Conservation (phyloP, 2,888 invertebrate genomes). For the Odontocerum albicorne region DNA sequence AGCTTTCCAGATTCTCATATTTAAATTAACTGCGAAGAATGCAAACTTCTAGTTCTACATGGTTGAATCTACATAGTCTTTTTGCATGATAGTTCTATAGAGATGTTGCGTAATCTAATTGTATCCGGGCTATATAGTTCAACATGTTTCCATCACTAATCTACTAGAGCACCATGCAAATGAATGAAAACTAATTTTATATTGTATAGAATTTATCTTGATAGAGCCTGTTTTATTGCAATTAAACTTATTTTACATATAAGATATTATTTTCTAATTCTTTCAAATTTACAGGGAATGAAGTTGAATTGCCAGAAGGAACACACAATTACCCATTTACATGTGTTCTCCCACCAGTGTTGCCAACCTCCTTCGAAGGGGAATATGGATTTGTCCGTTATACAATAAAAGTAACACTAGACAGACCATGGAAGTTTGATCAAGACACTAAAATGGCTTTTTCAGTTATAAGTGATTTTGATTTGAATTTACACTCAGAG, state of each 20-base stretch:
- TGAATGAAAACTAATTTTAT: no score
- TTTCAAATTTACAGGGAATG: slow-evolving; percentile 53
- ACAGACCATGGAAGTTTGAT: slow-evolving; percentile 83
- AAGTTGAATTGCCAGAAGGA: slow-evolving; percentile 72
- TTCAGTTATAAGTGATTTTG: slow-evolving; percentile 78
- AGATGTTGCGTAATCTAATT: no score
- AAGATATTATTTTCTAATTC: slow-evolving; percentile 27
- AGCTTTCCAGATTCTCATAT: no score
- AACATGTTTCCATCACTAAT: no score
- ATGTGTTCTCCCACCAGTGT: slow-evolving; percentile 64
- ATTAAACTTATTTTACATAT: background rate
- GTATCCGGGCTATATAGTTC: no score
- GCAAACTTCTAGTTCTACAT: no score
- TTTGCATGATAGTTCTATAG: no score
- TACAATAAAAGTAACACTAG: slow-evolving; percentile 73
- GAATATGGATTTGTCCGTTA: slow-evolving; percentile 76
- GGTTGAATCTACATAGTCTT: no score
- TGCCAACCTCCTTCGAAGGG: slow-evolving; percentile 82
- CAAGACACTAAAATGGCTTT: slow-evolving; percentile 81
- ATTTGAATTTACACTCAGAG: slow-evolving; percentile 75
- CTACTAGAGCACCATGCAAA: no score
- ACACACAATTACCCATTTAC: slow-evolving; percentile 77
- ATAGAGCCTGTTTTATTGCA: background rate
- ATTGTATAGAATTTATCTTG: no score
- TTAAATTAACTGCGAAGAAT: no score